Conservation (phyloP, 2,888 invertebrate species). For the Andrena hattorfiana region DNA sequence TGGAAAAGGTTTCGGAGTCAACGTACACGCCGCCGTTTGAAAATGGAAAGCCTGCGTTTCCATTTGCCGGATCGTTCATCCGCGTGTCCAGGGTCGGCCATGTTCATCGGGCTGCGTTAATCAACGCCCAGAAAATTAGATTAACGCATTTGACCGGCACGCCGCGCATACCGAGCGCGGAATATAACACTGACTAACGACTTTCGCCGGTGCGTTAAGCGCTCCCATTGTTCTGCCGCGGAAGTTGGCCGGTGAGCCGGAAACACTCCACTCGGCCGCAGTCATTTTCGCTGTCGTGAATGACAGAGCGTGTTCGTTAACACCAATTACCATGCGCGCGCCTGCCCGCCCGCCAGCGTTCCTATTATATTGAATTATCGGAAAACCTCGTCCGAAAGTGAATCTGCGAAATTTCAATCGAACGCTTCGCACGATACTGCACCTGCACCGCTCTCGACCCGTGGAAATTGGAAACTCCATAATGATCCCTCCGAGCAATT, state of each 20-base stretch:
- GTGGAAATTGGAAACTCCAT: neutral
- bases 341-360: conserved; percentile 39
- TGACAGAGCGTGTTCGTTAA: conserved; percentile 75
- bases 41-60: conserved; percentile 6
- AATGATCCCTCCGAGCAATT: neutral
- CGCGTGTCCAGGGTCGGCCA: conserved; percentile 8
- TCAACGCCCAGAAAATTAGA: conserved; percentile 70
- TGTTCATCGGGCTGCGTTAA: conserved; percentile 53
- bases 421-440: conserved; percentile 44
- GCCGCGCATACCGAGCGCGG: conserved; percentile 56
- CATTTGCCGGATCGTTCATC: conserved; percentile 23
- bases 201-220: conserved; percentile 75
- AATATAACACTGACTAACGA: conserved; percentile 73
- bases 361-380: conserved; percentile 70
- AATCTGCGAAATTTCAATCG: conserved; percentile 67
- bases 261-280: conserved; percentile 71
- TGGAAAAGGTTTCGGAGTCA: neutral
- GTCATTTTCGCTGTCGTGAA: conserved; percentile 74
- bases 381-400: conserved; percentile 68
- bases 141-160: conserved; percentile 65
- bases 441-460: conserved; percentile 2
- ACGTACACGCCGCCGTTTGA: neutral
- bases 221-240: conserved; percentile 74
- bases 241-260: conserved; percentile 74
- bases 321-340: conserved; percentile 70